A percentile compares a stretch with the other conserved stretches of the same genome.
Evolutionary conservation across 2,797 vertebrate genomes (phyloP).

Genomic region (Nannoperca australis): DNA sequence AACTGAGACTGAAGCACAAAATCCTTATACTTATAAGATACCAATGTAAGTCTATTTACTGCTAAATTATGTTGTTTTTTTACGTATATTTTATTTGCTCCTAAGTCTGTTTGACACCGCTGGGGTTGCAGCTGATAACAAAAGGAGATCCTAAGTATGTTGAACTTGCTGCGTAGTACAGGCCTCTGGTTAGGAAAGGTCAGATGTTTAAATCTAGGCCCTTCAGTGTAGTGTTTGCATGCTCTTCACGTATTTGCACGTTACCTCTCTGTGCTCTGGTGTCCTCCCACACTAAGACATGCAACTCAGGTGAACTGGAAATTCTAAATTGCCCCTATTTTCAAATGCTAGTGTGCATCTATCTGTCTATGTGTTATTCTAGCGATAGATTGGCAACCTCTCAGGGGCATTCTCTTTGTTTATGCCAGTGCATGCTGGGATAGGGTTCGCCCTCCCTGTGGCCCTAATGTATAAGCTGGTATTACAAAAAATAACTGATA

Average conservation of each 20-base stretch:
- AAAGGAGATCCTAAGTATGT: too few species aligned
- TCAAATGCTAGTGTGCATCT: neutral
- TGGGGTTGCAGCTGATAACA: too few species aligned
- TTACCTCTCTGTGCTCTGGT: neutral
- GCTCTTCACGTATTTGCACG: neutral
- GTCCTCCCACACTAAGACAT: neutral
- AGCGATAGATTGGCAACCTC: neutral
- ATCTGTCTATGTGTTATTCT: neutral
- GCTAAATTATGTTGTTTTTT: too few species aligned
- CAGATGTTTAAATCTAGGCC: too few species aligned
- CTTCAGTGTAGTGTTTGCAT: neutral
- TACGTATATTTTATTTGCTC: too few species aligned
- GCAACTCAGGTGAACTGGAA: neutral
- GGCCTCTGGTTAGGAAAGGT: neutral
- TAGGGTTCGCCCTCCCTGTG: neutral
- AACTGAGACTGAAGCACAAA: too few species aligned
- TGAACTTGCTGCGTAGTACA: too few species aligned
- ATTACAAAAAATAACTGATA: neutral
- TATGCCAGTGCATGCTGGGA: neutral
- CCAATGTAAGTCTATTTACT: too few species aligned
- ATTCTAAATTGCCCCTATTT: constrained; percentile 6
- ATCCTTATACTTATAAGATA: too few species aligned
- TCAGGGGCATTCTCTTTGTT: constrained; percentile 4
- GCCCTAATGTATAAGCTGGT: neutral
- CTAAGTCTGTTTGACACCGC: too few species aligned